Evolutionary conservation across 2,888 invertebrate genomes (phyloP).

Genomic region (Drosophila anomalata): DNA sequence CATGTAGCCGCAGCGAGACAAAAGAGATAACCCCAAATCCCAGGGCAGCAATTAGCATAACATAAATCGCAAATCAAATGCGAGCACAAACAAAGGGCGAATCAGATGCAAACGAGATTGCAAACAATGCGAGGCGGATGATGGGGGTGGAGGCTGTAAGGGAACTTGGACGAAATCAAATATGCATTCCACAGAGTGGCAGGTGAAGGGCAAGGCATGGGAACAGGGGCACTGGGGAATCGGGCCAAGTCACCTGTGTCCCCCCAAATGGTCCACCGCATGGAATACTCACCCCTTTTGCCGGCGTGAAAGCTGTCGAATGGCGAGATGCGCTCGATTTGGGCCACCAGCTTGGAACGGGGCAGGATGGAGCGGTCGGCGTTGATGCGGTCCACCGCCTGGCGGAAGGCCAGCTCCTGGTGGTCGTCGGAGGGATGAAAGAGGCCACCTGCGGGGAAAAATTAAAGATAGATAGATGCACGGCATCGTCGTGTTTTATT

Average conservation of each 20-base stretch:
- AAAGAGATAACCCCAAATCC: slow-evolving; percentile 10
- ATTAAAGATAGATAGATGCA: slow-evolving; percentile 6
- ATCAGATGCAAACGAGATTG: slow-evolving; percentile 12
- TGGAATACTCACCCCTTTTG: slow-evolving; percentile 90
- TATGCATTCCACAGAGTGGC: slow-evolving; percentile 22
- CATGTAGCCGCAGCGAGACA: background rate
- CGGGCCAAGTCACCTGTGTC: slow-evolving; percentile 18
- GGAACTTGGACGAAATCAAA: slow-evolving; percentile 19
- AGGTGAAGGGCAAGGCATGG: slow-evolving; percentile 29
- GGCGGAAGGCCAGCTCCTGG: slow-evolving; percentile 95
- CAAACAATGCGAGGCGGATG: slow-evolving; percentile 1
- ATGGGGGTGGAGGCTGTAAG: background rate
- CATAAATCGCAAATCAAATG: slow-evolving; percentile 40
- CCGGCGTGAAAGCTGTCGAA: slow-evolving; percentile 97
- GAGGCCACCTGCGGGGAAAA: slow-evolving; percentile 88
- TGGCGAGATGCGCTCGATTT: slow-evolving; percentile 94
- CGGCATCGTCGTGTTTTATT: background rate
- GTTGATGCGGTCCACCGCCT: slow-evolving; percentile 96
- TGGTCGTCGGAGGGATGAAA: slow-evolving; percentile 94
- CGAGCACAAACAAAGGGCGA: slow-evolving; percentile 14
- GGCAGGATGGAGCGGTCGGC: slow-evolving; percentile 92
- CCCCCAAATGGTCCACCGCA: background rate
- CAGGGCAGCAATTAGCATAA: slow-evolving; percentile 34
- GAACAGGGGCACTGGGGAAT: slow-evolving; percentile 5
- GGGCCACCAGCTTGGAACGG: slow-evolving; percentile 93